phyloP scores from a whole-genome alignment of 2,797 vertebrate species.

The Pseudocheirus occidentalis region DNA sequence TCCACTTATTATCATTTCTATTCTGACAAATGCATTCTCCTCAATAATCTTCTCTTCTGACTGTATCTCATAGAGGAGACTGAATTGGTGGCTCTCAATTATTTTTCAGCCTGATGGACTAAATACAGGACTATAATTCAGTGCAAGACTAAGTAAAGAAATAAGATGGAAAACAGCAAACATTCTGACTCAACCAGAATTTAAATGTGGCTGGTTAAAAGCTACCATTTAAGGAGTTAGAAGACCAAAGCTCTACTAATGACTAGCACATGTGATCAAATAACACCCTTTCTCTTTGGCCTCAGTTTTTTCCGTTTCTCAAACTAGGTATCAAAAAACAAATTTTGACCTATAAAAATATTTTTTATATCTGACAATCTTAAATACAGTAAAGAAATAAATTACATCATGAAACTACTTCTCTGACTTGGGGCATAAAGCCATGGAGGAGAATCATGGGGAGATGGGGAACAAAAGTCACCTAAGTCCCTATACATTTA shows the following conservation, averaged over 20 bases:
- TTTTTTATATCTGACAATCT: not conserved
- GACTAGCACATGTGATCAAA: not conserved
- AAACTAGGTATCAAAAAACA: not conserved
- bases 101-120: not conserved
- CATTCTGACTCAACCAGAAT: not conserved
- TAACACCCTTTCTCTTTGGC: not conserved
- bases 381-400: not conserved
- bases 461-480: not conserved
- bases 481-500: accelerated
- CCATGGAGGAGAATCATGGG: not conserved
- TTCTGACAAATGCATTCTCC: constrained; percentile 8
- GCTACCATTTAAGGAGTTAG: not conserved
- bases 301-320: not conserved
- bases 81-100: not conserved
- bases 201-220: not conserved
- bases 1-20: not conserved
- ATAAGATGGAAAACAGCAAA: not conserved
- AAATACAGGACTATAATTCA: not conserved
- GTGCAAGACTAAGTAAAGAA: not conserved
- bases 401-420: too few relatives aligned
- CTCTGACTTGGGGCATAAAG: not conserved
- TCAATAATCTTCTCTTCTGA: not conserved
- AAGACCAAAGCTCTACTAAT: not conserved
- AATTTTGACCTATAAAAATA: too few relatives aligned
- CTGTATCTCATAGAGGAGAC: not conserved